Base-by-base conservation (phyloP, 2,797 vertebrate genomes). In the Holocentrus rufus region DNA sequence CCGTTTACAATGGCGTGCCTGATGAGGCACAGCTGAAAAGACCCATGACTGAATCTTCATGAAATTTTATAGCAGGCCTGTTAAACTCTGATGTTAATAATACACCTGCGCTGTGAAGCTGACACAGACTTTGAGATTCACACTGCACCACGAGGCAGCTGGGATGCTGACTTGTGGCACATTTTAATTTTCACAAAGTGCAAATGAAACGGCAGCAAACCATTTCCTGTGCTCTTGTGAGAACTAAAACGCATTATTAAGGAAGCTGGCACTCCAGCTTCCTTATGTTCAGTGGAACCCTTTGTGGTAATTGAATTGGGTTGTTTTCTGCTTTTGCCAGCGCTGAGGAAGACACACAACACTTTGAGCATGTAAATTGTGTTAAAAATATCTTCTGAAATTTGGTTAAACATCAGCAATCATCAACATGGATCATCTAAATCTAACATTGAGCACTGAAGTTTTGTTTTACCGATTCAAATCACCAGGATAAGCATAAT, bases 181-280 rank as follows among this genome's bases (percentile, higher is more conserved):
- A 69, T 75, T 85, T 85, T 77, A 74, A 84, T 87, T 83, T 59
- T 59, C 57, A 39, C 57, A 20, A 34, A 59, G 57, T 76, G 66
- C 65, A 77, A 87, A 84, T 85, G 73, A 87, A 87, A 80, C 74
- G 44, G 61, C 9, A 67, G 59, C 39, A 71, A 77, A 77, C 67
- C 61, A 68, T 74, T 83, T 81, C 69, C 77, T 77, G 82, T 86
- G 79, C 39, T 75, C 81, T 82, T 60, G 60, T 74, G 73, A 53
- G 71, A 60, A 83, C 85, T 82, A 73, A 79, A 82, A 57, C n/a
- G 39, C 53, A 76, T 79, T 63, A 7, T 59, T 83, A 74, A 85
- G 76, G 68, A 85, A 87, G 73, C 25, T n/a, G 0, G 65, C 57
- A 47, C 64, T 79, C 31, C 7, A 30, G 68, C 69, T 63, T 67